Conservation (phyloP, 2,113 vertebrate genomes). For the Halichoerus grypus region DNA sequence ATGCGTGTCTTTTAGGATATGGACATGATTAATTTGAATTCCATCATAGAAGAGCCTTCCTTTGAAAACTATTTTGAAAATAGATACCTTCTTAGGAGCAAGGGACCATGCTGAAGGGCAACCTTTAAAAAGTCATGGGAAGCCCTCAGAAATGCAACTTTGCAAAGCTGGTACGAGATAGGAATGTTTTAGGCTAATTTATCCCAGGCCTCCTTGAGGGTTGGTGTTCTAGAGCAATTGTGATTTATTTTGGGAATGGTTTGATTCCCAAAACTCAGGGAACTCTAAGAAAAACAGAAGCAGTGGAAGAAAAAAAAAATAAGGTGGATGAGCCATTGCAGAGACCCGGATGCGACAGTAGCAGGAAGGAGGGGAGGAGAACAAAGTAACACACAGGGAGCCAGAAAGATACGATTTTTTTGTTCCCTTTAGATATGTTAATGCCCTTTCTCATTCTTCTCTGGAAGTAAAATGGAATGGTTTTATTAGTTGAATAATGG, state of each 20-base stretch:
- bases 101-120: not conserved
- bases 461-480: not conserved
- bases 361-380: not conserved
- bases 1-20: not conserved
- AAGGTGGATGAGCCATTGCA: not conserved
- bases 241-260: not conserved
- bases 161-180: not conserved
- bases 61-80: slow-evolving; percentile 38
- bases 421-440: not conserved
- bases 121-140: slow-evolving; percentile 27
- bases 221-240: not conserved
- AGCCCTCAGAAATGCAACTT: not conserved
- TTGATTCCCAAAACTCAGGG: slow-evolving; percentile 19
- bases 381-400: too few relatives aligned
- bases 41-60: not conserved
- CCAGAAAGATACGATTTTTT: not conserved
- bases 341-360: not conserved
- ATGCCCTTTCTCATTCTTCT: slow-evolving; percentile 15
- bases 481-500: slow-evolving; percentile 40
- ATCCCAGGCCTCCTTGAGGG: not conserved
- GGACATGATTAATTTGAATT: not conserved
- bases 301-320: not conserved
- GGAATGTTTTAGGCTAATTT: not conserved
- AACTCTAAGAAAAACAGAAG: slow-evolving; percentile 16
- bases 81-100: slow-evolving; percentile 11